phyloP scores from a whole-genome alignment of 2,797 vertebrate species.

The Muscicapa striata region DNA sequence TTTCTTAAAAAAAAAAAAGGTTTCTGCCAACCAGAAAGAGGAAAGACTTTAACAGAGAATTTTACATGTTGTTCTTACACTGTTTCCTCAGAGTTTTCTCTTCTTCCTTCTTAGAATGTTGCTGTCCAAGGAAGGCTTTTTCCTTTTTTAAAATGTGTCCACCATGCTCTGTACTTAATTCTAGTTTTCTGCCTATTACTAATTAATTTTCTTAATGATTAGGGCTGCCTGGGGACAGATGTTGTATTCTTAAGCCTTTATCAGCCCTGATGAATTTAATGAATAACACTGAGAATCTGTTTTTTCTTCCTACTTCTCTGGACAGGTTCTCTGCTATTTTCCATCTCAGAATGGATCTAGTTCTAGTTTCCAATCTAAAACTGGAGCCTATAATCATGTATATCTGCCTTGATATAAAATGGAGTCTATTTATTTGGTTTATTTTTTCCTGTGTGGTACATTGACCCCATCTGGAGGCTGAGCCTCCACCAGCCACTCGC shows the following conservation, averaged over 20 bases:
- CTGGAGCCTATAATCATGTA: not conserved
- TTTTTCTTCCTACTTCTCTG: not conserved
- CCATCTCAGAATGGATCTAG: not conserved
- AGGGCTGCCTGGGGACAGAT: not conserved
- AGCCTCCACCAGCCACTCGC: rapidly evolving
- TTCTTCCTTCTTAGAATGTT: not conserved
- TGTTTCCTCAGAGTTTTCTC: not conserved
- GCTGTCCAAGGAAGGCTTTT: not conserved
- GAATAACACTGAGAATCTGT: not conserved
- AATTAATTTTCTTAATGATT: not conserved
- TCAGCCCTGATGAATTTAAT: not conserved
- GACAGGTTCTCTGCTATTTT: not conserved
- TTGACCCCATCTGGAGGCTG: not conserved
- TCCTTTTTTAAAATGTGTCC: not conserved
- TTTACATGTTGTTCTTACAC: not conserved
- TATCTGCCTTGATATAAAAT: not conserved
- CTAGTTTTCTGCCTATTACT: not conserved
- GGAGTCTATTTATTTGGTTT: not conserved
- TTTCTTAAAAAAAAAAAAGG: not conserved
- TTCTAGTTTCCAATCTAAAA: not conserved
- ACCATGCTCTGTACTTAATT: not conserved
- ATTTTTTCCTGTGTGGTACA: not conserved
- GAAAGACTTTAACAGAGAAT: not conserved
- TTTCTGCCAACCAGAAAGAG: not conserved
- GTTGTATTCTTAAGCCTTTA: not conserved